Evolutionary conservation across 1,140 invertebrate species (phyloP), one percentile per base, ranked within the genome.

Genomic region (Penaeus vannamei): DNA sequence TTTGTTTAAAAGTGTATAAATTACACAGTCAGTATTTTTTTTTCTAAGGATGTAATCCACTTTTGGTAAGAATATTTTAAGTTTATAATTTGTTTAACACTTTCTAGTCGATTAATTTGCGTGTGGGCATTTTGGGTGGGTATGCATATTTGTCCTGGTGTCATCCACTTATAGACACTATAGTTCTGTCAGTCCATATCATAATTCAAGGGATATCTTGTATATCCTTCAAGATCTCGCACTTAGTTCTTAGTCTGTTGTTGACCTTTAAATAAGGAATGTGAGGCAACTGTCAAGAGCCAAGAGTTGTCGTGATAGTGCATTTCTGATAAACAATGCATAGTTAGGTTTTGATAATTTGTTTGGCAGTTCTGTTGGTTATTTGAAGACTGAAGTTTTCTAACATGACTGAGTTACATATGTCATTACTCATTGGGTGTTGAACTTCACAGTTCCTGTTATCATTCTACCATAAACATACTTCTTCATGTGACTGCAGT

Each of bases 91-190:
- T 53, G 53, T 53, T 53, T 53, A 53, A 53, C 53, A 53, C 61
- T 82, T 83, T 88, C 86, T 88, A 84, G 86, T 83, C 86, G 86
- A 83, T 36, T 84, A 60, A 69, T 72, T 88, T 88, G 62, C 84
- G 66, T 88, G 66, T 88, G 86, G 86, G 86, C 86, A 88, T 88
- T 88, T 82, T 76, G 61, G 86, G 64, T 59, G 84, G 84, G 42
- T 76, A 53, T 53, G 53, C 53, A 53, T 53, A 53, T 53, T 53
- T 53, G 53, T 53, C 53, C 53, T 53, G 53, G 53, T 53, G 53
- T 53, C 53, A 36, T 29, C 32, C 76, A 42, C 29, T n/a, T 84
- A 32, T 26, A 84, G 53, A 32, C 29, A 66, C 59, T 42, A 59
- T 64, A 72, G 22, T 29, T 85, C 53, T 85, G 84, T 77, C 84